Evolutionary conservation across 2,113 vertebrate species (phyloP).

Genomic region (Etia nguti): DNA sequence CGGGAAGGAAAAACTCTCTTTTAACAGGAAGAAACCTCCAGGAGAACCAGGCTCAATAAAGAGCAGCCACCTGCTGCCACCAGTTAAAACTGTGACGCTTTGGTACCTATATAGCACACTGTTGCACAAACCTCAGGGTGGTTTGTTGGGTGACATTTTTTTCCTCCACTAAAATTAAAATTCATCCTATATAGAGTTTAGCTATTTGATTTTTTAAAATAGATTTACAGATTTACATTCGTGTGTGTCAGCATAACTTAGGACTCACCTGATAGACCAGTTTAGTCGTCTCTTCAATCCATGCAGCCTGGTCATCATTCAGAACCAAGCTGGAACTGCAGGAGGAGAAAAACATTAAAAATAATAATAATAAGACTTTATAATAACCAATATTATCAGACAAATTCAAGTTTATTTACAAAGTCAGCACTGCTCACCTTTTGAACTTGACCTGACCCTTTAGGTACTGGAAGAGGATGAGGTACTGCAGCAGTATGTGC

Average conservation of each 20-base stretch:
- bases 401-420: background rate
- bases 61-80: background rate
- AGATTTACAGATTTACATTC: background rate
- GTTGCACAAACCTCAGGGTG: background rate
- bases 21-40: background rate
- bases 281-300: conserved; percentile 97
- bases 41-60: background rate
- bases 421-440: conserved; percentile 74
- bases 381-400: background rate
- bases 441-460: conserved; percentile 99
- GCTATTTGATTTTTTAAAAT: background rate
- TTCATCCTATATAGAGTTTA: background rate
- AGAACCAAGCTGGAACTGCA: conserved; percentile 88
- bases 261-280: conserved; percentile 91
- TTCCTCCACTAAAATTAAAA: background rate
- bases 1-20: background rate
- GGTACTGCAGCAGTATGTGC: conserved; percentile 94
- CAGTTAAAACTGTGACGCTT: background rate
- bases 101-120: background rate
- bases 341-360: background rate
- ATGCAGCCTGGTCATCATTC: conserved; percentile 91
- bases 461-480: conserved; percentile 97
- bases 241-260: no score
- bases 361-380: background rate
- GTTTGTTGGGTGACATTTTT: background rate